phyloP scores from a whole-genome alignment of 2,113 vertebrate species.

The Tichodroma muraria region DNA sequence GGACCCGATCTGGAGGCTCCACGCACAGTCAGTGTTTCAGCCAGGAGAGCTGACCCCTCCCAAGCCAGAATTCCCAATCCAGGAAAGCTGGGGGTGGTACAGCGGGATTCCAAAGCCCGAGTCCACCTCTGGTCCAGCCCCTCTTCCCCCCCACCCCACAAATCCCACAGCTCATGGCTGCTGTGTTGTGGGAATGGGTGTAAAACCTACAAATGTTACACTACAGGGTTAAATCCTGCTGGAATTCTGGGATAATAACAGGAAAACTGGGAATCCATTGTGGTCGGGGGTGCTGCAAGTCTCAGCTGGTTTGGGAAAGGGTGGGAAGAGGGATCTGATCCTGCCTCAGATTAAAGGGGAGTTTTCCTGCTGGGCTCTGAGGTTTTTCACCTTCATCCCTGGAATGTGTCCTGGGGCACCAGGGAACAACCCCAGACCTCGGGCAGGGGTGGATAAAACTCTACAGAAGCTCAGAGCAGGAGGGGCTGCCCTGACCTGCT shows the following conservation, averaged over 20 bases:
- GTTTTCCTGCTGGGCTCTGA: background rate
- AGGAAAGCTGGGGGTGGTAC: background rate
- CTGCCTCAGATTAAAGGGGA: background rate
- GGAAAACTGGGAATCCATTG: fast-evolving
- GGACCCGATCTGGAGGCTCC: background rate
- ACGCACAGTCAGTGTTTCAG: background rate
- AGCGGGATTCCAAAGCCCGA: background rate
- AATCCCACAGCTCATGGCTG: background rate
- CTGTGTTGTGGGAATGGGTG: background rate
- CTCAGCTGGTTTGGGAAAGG: background rate
- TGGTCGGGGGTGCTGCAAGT: background rate
- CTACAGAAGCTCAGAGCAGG: fast-evolving
- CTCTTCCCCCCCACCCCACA: too few relatives aligned
- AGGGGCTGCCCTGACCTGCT: background rate
- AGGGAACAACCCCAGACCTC: fast-evolving
- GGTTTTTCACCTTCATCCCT: background rate
- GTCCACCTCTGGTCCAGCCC: background rate
- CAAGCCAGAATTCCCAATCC: background rate
- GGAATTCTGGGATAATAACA: fast-evolving
- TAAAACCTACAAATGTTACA: background rate
- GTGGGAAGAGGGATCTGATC: background rate
- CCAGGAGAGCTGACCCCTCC: background rate
- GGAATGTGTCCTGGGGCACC: background rate
- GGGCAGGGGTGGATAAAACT: fast-evolving
- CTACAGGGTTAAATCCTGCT: background rate